Evolutionary conservation across 1,140 invertebrate species (phyloP).

Genomic region (Drosophila carrolli): DNA sequence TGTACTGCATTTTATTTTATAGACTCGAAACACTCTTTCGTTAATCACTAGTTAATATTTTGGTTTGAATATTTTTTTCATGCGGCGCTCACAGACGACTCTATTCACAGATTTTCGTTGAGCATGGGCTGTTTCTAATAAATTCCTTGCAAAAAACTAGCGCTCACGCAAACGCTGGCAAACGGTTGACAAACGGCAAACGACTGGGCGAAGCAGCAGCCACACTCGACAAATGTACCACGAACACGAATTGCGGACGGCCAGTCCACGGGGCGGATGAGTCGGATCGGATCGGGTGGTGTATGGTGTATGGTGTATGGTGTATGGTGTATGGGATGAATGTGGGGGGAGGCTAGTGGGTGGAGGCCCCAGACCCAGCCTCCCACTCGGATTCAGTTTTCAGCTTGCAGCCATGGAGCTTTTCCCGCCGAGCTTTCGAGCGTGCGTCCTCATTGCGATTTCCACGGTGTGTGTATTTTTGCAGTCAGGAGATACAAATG

Average conservation of each 20-base stretch:
- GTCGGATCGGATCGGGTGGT: conserved; percentile 4
- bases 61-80: conserved; percentile 4
- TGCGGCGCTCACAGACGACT: conserved; percentile 2
- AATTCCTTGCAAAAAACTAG: conserved; percentile 34
- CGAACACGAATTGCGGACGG: conserved; percentile 38
- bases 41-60: conserved; percentile 19
- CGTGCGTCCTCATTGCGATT: conserved; percentile 31
- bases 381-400: conserved; percentile 9
- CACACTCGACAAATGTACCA: conserved; percentile 64
- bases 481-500: conserved; percentile 25
- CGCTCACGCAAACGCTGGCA: conserved; percentile 55
- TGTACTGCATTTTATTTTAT: conserved; percentile 66
- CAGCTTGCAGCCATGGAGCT: conserved; percentile 14
- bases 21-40: conserved; percentile 23
- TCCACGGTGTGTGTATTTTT: conserved; percentile 5
- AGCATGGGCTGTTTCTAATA: conserved; percentile 8
- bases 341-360: conserved; percentile 1
- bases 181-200: conserved; percentile 72
- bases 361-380: not conserved
- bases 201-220: conserved; percentile 72
- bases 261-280: conserved; percentile 36
- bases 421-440: conserved; percentile 30
- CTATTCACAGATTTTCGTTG: conserved; percentile 22
- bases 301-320: not conserved
- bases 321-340: too few species aligned